Evolutionary conservation across 2,888 invertebrate species (phyloP).

Genomic region (Esperia sulphurella): DNA sequence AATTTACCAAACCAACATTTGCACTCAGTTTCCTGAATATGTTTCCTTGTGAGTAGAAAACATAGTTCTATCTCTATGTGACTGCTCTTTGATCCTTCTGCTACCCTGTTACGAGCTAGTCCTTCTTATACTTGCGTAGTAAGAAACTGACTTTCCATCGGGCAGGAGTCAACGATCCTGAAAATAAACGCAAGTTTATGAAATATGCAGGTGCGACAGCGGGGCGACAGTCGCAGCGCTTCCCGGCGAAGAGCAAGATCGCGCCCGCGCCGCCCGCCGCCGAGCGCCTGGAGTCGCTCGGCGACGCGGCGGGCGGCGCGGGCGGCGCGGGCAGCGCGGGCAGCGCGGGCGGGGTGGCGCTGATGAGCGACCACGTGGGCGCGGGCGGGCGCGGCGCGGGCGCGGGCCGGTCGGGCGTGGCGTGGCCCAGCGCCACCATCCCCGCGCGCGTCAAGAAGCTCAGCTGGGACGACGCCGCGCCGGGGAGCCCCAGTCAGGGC

Average conservation of each 20-base stretch:
- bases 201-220: conserved; percentile 9
- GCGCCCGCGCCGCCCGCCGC: conserved; percentile 61
- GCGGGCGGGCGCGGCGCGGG: conserved; percentile 38
- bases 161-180: too few relatives aligned
- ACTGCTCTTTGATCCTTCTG: too few relatives aligned
- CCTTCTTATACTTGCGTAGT: too few relatives aligned
- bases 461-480: conserved; percentile 80
- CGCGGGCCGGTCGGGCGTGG: conserved; percentile 65
- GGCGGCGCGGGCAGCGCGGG: conserved; percentile 23
- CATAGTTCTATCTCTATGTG: too few relatives aligned
- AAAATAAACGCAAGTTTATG: too few relatives aligned
- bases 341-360: conserved; percentile 39
- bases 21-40: too few relatives aligned
- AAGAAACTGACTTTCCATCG: too few relatives aligned
- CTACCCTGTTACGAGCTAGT: too few relatives aligned
- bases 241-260: conserved; percentile 39
- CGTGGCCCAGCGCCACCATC: conserved; percentile 84
- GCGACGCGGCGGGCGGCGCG: conserved; percentile 22
- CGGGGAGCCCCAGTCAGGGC: background rate
- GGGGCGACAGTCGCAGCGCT: conserved; percentile 39
- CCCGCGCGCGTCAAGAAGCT: conserved; percentile 87
- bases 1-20: too few relatives aligned
- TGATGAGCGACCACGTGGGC: conserved; percentile 63
- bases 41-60: too few relatives aligned
- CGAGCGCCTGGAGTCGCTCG: conserved; percentile 36